phyloP scores from a whole-genome alignment of 1,140 invertebrate species.

The Conopomorpha cramerella region DNA sequence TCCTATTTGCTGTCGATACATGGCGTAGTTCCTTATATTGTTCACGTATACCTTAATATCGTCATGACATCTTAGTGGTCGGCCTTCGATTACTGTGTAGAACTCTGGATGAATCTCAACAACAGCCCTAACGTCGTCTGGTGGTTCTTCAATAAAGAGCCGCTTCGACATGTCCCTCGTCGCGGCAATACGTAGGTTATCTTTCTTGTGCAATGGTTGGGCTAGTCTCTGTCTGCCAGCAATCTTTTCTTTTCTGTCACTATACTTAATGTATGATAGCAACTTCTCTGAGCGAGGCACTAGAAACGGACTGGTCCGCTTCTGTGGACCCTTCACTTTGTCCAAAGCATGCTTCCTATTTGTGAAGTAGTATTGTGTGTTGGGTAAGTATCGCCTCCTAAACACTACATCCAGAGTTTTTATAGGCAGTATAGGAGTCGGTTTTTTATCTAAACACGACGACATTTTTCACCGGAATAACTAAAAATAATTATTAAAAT shows the following conservation, averaged over 20 bases:
- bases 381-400: conserved; percentile 36
- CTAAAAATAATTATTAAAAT: no score
- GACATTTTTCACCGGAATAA: neutral
- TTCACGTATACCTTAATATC: conserved; percentile 62
- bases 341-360: conserved; percentile 33
- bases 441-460: conserved; percentile 26
- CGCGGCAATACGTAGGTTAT: conserved; percentile 35
- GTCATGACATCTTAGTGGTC: conserved; percentile 60
- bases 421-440: conserved; percentile 38
- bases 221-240: conserved; percentile 16
- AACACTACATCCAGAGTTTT: conserved; percentile 48
- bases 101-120: conserved; percentile 68
- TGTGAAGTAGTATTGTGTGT: conserved; percentile 44
- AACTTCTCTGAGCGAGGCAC: conserved; percentile 39
- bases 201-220: conserved; percentile 36
- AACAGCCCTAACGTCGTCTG: conserved; percentile 50
- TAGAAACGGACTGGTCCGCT: conserved; percentile 20
- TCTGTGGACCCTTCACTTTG: conserved; percentile 10
- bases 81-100: conserved; percentile 65
- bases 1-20: conserved; percentile 62
- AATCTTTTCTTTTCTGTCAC: conserved; percentile 37
- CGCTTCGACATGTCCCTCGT: conserved; percentile 44
- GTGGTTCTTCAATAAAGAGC: conserved; percentile 37
- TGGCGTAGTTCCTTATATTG: conserved; percentile 60
- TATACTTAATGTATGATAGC: conserved; percentile 50